Base-by-base conservation (phyloP, 2,113 vertebrate genomes). In the Nycticryphes semicollaris region DNA sequence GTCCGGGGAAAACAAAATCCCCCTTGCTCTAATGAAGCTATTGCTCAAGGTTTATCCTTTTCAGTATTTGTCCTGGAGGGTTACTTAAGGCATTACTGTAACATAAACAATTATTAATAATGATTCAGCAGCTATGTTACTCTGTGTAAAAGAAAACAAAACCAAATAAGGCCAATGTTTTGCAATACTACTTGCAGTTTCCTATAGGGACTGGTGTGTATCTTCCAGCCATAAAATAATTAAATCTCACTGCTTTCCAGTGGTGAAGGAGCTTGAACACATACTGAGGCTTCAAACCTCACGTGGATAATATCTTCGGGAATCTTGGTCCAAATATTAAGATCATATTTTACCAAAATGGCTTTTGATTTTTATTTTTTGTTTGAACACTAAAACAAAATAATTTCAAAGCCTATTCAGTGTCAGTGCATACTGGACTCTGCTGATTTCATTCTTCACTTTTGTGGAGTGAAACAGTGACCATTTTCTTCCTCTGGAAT, bases 21-120 rank as follows among this genome's bases (percentile, higher is more conserved):
- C 20, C 37, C 41, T 73, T 87, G 25, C 60, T 80, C 16, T 80
- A 37, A 31, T 83, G 47, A 56, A 95, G 24, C 14, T 66, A 18
- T 69, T 78, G 35, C 63, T 84, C 50, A 70, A 33, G 70, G n/a
- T 73, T 87, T 94, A 79, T 87, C 20, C 47, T 69, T 89, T 66
- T 70, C 54, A 50, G 15, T 79, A 37, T 94, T 85, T 96, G 59
- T 91, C 59, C 75, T 93, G 72, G 21, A 93, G 50, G 28, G 72
- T 77, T 89, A 75, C 85, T 96, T 85, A 80, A 93, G 75, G 54
- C 87, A 83, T 83, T 74, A 53, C 35, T 66, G 41, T 83, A 81
- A 70, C 54, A 70, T 63, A 96, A 93, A 88, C 63, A 90, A 88
- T 81, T 93, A 77, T 86, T 90, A 90, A 90, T 90, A 94, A 84